phyloP scores from a whole-genome alignment of 2,113 vertebrate species.

The Thamnaconus septentrionalis region DNA sequence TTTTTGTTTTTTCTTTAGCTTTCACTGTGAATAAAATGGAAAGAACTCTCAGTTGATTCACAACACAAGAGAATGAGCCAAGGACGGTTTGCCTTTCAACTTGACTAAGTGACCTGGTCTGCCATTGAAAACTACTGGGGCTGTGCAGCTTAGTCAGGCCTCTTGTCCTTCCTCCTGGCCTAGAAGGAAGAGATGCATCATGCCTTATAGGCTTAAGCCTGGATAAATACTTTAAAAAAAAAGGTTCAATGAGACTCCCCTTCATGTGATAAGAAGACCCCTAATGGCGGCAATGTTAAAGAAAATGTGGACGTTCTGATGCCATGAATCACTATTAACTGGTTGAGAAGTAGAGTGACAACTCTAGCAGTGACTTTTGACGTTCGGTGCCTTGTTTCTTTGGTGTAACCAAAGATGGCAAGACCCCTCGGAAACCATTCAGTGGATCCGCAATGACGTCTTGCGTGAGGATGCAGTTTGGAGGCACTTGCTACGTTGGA shows the following conservation, averaged over 20 bases:
- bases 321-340: too few relatives aligned
- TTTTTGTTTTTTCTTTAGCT: not conserved
- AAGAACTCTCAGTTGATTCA: slow-evolving; percentile 3
- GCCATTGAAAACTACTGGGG: slow-evolving; percentile 48
- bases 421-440: too few relatives aligned
- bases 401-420: too few relatives aligned
- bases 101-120: slow-evolving; percentile 51
- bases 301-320: too few relatives aligned
- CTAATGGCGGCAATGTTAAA: not conserved
- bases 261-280: not conserved
- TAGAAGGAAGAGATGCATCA: slow-evolving; percentile 25
- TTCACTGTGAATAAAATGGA: too few relatives aligned
- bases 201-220: slow-evolving; percentile 15
- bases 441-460: too few relatives aligned
- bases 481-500: too few relatives aligned
- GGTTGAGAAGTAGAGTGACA: too few relatives aligned
- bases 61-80: slow-evolving; percentile 20
- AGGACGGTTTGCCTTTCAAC: slow-evolving; percentile 35
- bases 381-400: too few relatives aligned
- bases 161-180: slow-evolving; percentile 50
- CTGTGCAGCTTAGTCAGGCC: slow-evolving; percentile 60
- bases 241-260: not conserved
- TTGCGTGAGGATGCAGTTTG: too few relatives aligned
- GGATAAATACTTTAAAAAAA: slow-evolving; percentile 23
- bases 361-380: too few relatives aligned